These are phyloP conservation scores for Dermatemys mawii DNA, from an alignment of 2,113 vertebrate species.

Conservation along the genomic window DNA sequence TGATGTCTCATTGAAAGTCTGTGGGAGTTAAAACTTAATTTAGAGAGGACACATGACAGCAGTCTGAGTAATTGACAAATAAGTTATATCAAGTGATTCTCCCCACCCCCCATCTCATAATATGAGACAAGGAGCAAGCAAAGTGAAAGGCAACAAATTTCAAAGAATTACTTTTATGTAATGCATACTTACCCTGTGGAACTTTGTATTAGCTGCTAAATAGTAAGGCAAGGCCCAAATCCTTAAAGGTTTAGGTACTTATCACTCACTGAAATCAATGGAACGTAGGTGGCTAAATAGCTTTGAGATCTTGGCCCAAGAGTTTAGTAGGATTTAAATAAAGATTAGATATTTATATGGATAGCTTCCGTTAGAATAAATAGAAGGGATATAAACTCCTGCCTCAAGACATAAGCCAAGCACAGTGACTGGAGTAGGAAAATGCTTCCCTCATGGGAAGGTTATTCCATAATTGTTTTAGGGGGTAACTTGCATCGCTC, in stretches of 20 bases:
- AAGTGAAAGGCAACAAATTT: neutral
- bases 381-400: neutral
- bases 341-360: neutral
- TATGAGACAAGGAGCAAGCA: neutral
- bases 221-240: too few species aligned
- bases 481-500: neutral
- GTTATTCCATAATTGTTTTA: conserved; percentile 1
- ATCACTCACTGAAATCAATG: too few species aligned
- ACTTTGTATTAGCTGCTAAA: neutral
- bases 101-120: neutral
- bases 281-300: too few species aligned
- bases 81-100: neutral
- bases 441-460: neutral
- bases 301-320: neutral
- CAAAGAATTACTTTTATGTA: neutral
- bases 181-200: neutral
- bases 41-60: neutral
- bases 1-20: accelerated
- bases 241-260: too few species aligned
- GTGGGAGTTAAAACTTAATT: neutral
- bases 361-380: neutral
- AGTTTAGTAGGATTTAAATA: conserved; percentile 11
- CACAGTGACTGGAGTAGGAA: neutral
- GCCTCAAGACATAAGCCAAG: neutral
- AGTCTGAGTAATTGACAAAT: neutral